Conservation (phyloP, 23 tunicate species). For the Styela plicata region DNA sequence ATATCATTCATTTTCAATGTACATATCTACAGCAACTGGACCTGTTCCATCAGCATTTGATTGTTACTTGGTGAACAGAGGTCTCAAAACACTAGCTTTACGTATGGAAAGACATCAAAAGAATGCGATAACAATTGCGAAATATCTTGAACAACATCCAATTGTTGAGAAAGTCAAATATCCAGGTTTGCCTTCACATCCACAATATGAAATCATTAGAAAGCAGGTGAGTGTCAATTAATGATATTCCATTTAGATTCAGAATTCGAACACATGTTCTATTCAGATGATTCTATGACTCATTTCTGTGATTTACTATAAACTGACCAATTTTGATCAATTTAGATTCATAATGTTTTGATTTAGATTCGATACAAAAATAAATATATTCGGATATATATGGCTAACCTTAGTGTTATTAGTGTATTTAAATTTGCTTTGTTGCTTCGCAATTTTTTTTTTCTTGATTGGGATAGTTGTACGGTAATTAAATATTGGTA, state of each 20-base stretch:
- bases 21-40: conserved; percentile 69
- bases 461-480: no score
- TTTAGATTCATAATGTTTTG: no score
- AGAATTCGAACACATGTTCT: no score
- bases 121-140: conserved; percentile 86
- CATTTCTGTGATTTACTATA: no score
- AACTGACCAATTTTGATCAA: no score
- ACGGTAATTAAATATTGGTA: no score
- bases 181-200: conserved; percentile 91
- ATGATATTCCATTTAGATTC: background rate
- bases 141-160: conserved; percentile 58
- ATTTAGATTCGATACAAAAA: no score
- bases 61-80: conserved; percentile 88
- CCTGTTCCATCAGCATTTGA: conserved; percentile 97
- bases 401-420: no score
- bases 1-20: background rate
- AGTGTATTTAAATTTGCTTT: no score
- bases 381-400: no score
- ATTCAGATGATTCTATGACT: no score
- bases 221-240: conserved; percentile 50
- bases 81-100: conserved; percentile 90
- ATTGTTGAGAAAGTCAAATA: conserved; percentile 66
- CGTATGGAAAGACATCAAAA: conserved; percentile 93
- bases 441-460: no score
- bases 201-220: conserved; percentile 84